phyloP scores from a whole-genome alignment of 2,113 vertebrate genomes.

The Naja naja region DNA sequence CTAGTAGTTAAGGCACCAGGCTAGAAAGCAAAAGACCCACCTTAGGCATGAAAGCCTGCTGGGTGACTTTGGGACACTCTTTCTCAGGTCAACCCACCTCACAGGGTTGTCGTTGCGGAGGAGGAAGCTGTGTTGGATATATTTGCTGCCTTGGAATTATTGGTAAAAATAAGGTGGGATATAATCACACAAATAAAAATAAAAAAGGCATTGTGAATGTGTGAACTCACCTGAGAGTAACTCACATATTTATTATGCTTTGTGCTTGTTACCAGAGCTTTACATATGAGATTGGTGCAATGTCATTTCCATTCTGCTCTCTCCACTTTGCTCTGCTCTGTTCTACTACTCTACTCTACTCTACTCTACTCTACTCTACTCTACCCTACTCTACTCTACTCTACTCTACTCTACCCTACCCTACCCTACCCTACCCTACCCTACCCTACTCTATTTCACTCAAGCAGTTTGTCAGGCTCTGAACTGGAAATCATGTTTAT shows the following conservation, averaged over 20 bases:
- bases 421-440: no score
- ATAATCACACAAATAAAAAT: not conserved
- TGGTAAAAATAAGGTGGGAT: not conserved
- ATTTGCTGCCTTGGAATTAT: not conserved
- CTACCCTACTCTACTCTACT: accelerated
- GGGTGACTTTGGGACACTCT: not conserved
- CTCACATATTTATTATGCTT: not conserved
- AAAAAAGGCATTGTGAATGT: not conserved
- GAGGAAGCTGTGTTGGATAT: not conserved
- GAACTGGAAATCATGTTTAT: not conserved
- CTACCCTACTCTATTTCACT: no score
- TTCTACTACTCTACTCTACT: no score
- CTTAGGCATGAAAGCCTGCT: not conserved
- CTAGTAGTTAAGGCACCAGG: not conserved
- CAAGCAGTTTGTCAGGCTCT: no score
- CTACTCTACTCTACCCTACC: no score
- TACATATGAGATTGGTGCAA: not conserved
- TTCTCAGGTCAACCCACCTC: not conserved
- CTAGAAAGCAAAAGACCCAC: not conserved
- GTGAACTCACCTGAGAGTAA: not conserved
- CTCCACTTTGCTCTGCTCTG: no score
- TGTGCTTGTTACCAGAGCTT: not conserved
- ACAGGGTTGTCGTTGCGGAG: not conserved
- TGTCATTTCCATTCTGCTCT: no score
- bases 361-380: no score